These are phyloP conservation scores for Tetragnatha versicolor DNA, from an alignment of 1,140 invertebrate genomes.

Conservation along the genomic window DNA sequence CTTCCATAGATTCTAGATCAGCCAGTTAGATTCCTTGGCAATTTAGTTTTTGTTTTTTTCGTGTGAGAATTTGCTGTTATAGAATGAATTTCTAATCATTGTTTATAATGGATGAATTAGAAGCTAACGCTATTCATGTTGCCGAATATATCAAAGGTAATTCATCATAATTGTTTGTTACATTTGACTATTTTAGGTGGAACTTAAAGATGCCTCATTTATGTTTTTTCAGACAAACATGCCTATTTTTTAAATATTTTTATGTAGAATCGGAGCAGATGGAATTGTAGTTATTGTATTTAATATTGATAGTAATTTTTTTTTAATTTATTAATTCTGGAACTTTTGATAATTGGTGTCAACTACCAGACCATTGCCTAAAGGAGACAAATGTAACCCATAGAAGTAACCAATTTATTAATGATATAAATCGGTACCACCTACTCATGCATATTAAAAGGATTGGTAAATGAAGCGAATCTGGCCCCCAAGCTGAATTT, in stretches of 20 bases:
- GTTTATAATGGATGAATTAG: slow-evolving; percentile 34
- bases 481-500: no score
- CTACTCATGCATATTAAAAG: no score
- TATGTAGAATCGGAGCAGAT: background rate
- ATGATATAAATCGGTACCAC: no score
- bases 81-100: background rate
- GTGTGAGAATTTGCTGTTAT: background rate
- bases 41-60: background rate
- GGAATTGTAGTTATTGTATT: background rate
- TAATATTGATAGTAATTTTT: background rate
- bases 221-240: background rate
- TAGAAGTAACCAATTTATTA: no score
- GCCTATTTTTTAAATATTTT: background rate
- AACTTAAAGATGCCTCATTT: no score
- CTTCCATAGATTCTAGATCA: background rate
- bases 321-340: background rate
- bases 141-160: slow-evolving; percentile 59
- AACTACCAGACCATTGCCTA: no score
- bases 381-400: no score
- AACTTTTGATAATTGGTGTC: background rate
- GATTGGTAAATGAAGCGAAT: no score
- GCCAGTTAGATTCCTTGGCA: background rate
- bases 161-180: slow-evolving; percentile 61
- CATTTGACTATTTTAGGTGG: slow-evolving; percentile 52
- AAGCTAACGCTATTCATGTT: slow-evolving; percentile 45